Evolutionary conservation across 2,797 vertebrate genomes (phyloP), one percentile per base, ranked within the genome.

Genomic region (Gouania willdenowi): DNA sequence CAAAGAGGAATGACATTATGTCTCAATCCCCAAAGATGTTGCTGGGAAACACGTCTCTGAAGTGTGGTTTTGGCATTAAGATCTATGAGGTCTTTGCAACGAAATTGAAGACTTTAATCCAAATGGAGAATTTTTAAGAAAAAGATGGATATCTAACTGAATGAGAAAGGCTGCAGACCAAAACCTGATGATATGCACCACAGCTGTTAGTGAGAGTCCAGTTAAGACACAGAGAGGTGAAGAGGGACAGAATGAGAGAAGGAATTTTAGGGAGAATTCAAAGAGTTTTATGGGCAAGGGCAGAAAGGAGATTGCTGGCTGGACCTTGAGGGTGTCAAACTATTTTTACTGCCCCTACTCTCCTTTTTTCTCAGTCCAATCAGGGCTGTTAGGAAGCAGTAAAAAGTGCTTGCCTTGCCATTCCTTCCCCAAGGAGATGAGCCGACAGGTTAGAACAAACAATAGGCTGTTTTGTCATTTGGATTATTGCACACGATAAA

Each of bases 301-400:
- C 33, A 30, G 66, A 72, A 71, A 68, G 70, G 71, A 84, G 68
- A 82, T 82, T 85, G 81, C 80, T 50, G 61, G 69, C 72, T 72
- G 71, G 74, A 75, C 82, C 77, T 83, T 75, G 64, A 77, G 82
- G 72, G 81, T 84, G 79, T 82, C 67, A 78, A 88, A 81, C 74
- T 81, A 79, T 81, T 90, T 89, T 90, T 88, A 88, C 78, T 77
- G 74, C 79, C 66, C 62, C 50, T 59, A 66, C 72, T 83, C 44
- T 68, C 52, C 56, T 46, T 59, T 62, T 72, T 72, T 75, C 68
- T 64, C 30, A 43, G 54, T 51, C 59, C 75, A 75, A 84, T 77
- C 68, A 63, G 47, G 69, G 69, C 66, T 48, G 79, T 66, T 68
- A 70, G 77, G 75, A 81, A 76, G 81, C 76, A 70, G 75, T 87